A percentile compares a stretch with the other conserved stretches of the same genome.
phyloP scores from a whole-genome alignment of 2,113 vertebrate species.

The Notarius lentiginosus region DNA sequence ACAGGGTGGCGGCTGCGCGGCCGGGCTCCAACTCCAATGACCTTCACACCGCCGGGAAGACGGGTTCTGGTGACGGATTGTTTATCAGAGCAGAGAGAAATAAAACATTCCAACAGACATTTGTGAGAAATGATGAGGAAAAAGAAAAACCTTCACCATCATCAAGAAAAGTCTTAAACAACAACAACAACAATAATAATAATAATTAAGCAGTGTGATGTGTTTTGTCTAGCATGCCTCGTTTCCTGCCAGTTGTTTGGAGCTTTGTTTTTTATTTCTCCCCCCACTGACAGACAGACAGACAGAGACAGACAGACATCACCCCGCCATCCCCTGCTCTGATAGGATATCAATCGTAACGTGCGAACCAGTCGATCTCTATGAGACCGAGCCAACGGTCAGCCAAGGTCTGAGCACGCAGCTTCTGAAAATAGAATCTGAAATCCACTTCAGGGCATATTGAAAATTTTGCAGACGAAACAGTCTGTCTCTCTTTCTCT shows the following conservation, averaged over 20 bases:
- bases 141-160: not conserved
- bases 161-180: not conserved
- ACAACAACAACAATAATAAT: not conserved
- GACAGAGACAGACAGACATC: constrained; percentile 7
- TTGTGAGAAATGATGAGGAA: not conserved
- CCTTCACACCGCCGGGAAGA: constrained; percentile 12
- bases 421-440: constrained; percentile 39
- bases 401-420: constrained; percentile 46
- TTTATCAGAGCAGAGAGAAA: not conserved
- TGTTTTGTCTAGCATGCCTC: not conserved
- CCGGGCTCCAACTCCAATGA: constrained; percentile 23
- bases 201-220: not conserved
- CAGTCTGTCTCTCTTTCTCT: not conserved
- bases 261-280: not conserved
- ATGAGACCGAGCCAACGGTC: constrained; percentile 46
- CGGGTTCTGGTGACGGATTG: constrained; percentile 24
- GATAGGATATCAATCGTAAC: constrained; percentile 51
- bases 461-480: constrained; percentile 41
- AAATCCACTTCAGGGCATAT: constrained; percentile 45
- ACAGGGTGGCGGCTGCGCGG: constrained; percentile 32
- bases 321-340: constrained; percentile 12
- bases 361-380: constrained; percentile 46
- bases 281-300: not conserved
- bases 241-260: constrained; percentile 30
- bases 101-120: constrained; percentile 2